Evolutionary conservation across 2,797 vertebrate genomes (phyloP), one percentile per base, ranked within the genome.

Genomic region (Phataginus tricuspis): DNA sequence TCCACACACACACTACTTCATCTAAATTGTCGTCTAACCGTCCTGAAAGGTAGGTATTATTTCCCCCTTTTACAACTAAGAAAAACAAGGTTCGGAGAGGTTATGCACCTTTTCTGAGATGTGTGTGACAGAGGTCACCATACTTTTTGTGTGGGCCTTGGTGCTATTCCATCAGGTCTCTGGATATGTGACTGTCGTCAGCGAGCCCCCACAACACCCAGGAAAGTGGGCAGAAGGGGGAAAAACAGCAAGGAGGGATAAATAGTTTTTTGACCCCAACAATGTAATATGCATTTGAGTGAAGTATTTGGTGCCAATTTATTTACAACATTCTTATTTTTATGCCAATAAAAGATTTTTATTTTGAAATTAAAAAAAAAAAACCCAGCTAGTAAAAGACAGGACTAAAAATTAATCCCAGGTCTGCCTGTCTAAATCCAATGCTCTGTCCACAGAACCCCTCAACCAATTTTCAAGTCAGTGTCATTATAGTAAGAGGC

Each of bases 161-260:
- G 37, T 37, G 37, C 37, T 37, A 37, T 37, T 37, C 37, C 37
- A 37, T 37, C 37, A 99, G 99, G 99, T 98, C 99, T 99, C 98
- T 99, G 99, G 99, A 99, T 99, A 96, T 99, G 99, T 99, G 99
- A 99, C 97, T 99, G 99, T 98, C 99, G 99, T 97, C 99, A 99
- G 98, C 99, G 99, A 98, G 98, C 99, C 25, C 94, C 99, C 96
- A 98, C 98, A 49, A 98, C 99, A 95, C 99, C 99, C 95, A 99
- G 99, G 98, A 99, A 99, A 98, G 99, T 98, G 98, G 98, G 98
- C 99, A 98, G 99, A 99, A 98, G 99, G 98, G 98, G 98, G 64
- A 98, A 99, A 99, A 99, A 98, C 99, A 97, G 99, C 99, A 92
- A 99, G 98, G 99, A 99, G 99, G 98, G 98, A 98, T 97, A 99